Evolutionary conservation across 64 coral and sea anemone genomes (phyloP).

Genomic region (Pachyseris speciosa): DNA sequence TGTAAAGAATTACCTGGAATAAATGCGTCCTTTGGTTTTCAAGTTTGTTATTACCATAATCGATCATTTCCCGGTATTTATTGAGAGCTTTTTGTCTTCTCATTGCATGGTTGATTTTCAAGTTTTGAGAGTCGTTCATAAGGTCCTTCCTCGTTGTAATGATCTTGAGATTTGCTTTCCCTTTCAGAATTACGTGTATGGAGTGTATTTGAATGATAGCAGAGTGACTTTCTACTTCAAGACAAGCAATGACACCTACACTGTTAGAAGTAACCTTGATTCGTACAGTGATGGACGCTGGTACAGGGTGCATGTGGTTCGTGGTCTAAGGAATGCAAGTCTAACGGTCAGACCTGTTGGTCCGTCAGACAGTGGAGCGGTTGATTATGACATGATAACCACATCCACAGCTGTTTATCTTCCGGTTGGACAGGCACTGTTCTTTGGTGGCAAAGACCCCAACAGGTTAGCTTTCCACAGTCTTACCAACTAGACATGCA

Average conservation of each 20-base stretch:
- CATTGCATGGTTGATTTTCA: too few species aligned
- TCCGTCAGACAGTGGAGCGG: constrained; percentile 35
- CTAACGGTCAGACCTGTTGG: constrained; percentile 73
- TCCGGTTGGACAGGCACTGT: constrained; percentile 39
- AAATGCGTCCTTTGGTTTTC: too few species aligned
- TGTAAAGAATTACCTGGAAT: too few species aligned
- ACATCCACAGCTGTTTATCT: constrained; percentile 1
- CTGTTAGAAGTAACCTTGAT: constrained; percentile 47
- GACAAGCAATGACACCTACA: constrained; percentile 42
- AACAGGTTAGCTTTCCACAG: constrained; percentile 70
- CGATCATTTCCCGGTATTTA: too few species aligned
- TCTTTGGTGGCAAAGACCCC: constrained; percentile 81
- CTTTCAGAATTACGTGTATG: constrained; percentile 72
- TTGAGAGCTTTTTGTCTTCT: too few species aligned
- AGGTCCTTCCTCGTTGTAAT: background rate
- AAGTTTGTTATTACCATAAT: too few species aligned
- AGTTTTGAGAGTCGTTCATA: background rate
- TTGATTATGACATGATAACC: constrained; percentile 36
- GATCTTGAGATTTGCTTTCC: background rate
- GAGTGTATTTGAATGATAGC: constrained; percentile 78
- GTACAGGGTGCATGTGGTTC: constrained; percentile 80
- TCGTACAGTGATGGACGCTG: constrained; percentile 87
- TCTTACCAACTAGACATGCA: too few species aligned
- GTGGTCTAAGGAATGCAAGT: constrained; percentile 80
- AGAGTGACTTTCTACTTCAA: constrained; percentile 80